Evolutionary conservation across 2,113 vertebrate species (phyloP).

Genomic region (Butorides virescens): DNA sequence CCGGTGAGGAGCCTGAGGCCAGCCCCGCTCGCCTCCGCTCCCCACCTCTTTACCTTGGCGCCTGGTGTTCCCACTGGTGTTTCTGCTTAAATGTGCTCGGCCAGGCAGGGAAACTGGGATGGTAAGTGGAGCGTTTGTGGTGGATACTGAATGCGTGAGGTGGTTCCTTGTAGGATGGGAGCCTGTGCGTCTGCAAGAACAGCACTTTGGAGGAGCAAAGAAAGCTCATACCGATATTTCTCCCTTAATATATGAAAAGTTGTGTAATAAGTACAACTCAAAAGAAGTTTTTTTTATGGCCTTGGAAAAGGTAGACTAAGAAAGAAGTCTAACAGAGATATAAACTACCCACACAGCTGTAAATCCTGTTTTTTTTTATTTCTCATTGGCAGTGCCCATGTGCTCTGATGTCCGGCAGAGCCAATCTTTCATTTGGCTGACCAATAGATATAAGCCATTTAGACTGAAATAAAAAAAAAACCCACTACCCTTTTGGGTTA

Average conservation of each 20-base stretch:
- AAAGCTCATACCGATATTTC: background rate
- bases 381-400: background rate
- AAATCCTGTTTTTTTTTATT: background rate
- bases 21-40: rapidly evolving
- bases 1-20: background rate
- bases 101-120: background rate
- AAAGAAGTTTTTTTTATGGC: background rate
- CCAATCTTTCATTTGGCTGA: background rate
- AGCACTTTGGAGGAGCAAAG: background rate
- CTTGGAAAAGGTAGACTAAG: background rate
- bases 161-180: background rate
- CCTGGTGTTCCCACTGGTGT: background rate
- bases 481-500: background rate
- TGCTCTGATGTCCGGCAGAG: background rate
- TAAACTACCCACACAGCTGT: background rate
- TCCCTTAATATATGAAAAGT: background rate
- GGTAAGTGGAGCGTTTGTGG: background rate
- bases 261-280: background rate
- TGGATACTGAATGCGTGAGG: background rate
- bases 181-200: background rate
- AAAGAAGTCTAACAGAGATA: background rate
- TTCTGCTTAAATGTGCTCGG: background rate
- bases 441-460: background rate
- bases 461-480: background rate
- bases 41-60: background rate